These are phyloP conservation scores for Enchytraeus crypticus DNA, from an alignment of 2,888 invertebrate genomes.

Conservation along the genomic window DNA sequence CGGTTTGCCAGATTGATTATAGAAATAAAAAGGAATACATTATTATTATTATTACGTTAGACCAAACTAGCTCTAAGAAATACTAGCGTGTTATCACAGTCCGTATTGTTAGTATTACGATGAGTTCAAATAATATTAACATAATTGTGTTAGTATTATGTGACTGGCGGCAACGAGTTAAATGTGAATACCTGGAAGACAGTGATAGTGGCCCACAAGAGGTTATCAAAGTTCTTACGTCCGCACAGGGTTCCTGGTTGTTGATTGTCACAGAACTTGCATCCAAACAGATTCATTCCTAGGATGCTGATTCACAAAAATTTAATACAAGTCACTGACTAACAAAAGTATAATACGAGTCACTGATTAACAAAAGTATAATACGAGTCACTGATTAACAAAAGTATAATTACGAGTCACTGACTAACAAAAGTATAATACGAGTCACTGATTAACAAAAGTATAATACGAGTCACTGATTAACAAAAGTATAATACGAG, in stretches of 20 bases:
- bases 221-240: slow-evolving; percentile 53
- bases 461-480: no score
- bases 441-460: neutral
- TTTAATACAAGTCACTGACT: neutral
- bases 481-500: no score
- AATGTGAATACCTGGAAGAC: slow-evolving; percentile 54
- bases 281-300: slow-evolving; percentile 99
- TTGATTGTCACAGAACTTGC: slow-evolving; percentile 91
- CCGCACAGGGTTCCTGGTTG: slow-evolving; percentile 24
- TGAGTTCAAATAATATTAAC: no score
- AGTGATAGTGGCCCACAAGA: slow-evolving; percentile 53
- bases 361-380: neutral
- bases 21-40: no score
- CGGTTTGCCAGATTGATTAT: no score
- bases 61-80: no score
- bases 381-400: neutral
- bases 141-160: no score
- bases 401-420: neutral
- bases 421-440: neutral
- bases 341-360: neutral
- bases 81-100: no score
- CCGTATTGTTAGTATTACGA: no score
- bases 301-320: slow-evolving; percentile 75
- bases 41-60: no score
- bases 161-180: no score